Percentiles rank a stretch among this genome's conserved stretches.
These are phyloP conservation scores for Antedon mediterranea DNA, from an alignment of 53 echinoderm and acorn worm species.

Conservation along the genomic window DNA sequence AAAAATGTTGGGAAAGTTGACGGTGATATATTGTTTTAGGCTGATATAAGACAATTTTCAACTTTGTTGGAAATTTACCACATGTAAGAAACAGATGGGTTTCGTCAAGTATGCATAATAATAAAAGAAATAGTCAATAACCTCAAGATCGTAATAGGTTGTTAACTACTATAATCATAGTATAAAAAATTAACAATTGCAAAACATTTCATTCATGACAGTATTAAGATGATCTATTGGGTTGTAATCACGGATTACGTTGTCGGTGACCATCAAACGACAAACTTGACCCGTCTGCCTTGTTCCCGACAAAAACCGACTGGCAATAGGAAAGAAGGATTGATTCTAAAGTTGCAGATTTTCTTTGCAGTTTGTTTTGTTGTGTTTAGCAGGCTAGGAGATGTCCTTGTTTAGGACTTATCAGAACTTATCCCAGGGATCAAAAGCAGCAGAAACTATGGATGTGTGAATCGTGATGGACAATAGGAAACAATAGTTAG, in stretches of 20 bases:
- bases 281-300: slow-evolving; percentile 1
- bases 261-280: not conserved
- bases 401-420: not conserved
- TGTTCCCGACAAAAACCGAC: not conserved
- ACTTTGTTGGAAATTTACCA: no score
- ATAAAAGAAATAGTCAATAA: no score
- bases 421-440: not conserved
- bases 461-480: not conserved
- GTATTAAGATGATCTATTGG: not conserved
- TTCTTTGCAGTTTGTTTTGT: not conserved
- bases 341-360: not conserved
- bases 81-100: no score
- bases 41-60: no score
- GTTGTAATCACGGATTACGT: not conserved
- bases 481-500: not conserved
- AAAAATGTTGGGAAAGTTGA: no score
- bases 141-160: no score
- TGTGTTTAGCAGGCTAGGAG: not conserved
- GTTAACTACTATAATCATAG: no score
- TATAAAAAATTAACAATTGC: not conserved
- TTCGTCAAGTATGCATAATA: no score
- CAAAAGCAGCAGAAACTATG: not conserved
- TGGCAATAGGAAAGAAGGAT: not conserved
- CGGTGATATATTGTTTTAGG: no score
- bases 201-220: not conserved